These are phyloP conservation scores for Salpingus planirostris DNA, from an alignment of 2,888 invertebrate species.

Conservation along the genomic window DNA sequence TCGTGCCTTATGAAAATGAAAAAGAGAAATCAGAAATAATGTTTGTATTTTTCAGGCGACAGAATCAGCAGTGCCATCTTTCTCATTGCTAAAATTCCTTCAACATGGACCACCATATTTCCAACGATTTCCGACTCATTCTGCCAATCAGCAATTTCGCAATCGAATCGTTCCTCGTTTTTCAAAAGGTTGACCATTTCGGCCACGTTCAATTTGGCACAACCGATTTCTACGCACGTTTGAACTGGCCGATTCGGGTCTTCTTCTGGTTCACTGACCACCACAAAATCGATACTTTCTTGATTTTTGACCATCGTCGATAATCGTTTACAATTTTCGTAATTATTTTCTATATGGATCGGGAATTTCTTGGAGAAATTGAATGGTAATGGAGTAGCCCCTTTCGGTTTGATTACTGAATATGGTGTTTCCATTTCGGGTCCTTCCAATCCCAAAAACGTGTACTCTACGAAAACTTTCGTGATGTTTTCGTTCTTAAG, in stretches of 20 bases:
- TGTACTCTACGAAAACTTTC: slow-evolving; percentile 24
- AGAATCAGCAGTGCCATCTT: no score
- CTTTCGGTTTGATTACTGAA: slow-evolving; percentile 14
- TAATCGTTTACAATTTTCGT: slow-evolving; percentile 16
- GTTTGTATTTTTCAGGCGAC: no score
- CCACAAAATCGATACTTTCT: slow-evolving; percentile 18
- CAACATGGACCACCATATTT: slow-evolving; percentile 18
- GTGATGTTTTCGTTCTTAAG: not conserved
- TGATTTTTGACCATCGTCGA: slow-evolving; percentile 20
- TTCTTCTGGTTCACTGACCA: slow-evolving; percentile 22
- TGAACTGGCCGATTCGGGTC: slow-evolving; percentile 11
- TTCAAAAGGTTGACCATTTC: slow-evolving; percentile 21
- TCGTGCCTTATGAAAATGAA: no score
- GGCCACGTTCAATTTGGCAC: slow-evolving; percentile 17
- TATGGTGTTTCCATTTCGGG: slow-evolving; percentile 23
- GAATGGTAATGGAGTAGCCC: slow-evolving; percentile 15
- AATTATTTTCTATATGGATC: slow-evolving; percentile 15
- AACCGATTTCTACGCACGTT: slow-evolving; percentile 22
- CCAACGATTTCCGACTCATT: slow-evolving; percentile 18
- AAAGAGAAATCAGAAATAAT: no score
- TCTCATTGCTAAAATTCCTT: slow-evolving; percentile 24
- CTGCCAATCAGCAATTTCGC: slow-evolving; percentile 15
- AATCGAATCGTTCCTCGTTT: slow-evolving; percentile 14
- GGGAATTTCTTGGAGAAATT: slow-evolving; percentile 21
- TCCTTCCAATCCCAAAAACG: slow-evolving; percentile 21